These are phyloP conservation scores for Neosalanx taihuensis DNA, from an alignment of 2,797 vertebrate species.

Conservation along the genomic window DNA sequence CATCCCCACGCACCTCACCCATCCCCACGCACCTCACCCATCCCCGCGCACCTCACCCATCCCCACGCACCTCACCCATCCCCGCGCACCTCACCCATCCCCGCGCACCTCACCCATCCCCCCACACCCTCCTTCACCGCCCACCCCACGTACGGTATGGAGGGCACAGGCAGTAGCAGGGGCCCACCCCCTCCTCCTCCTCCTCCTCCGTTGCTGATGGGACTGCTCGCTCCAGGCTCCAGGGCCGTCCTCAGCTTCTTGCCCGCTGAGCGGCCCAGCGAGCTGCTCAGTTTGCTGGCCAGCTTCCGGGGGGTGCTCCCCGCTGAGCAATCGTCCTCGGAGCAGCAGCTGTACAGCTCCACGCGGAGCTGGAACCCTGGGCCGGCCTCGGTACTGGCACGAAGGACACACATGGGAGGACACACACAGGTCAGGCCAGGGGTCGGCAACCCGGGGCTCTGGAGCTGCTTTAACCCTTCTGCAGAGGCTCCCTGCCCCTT, in stretches of 20 bases:
- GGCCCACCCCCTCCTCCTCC: conserved; percentile 50
- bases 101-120: too few species aligned
- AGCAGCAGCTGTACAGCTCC: conserved; percentile 88
- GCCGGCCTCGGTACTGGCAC: conserved; percentile 76
- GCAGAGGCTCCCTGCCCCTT: too few species aligned
- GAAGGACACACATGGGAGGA: background rate
- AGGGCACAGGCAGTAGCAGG: conserved; percentile 82
- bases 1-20: too few species aligned
- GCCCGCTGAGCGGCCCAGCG: conserved; percentile 85
- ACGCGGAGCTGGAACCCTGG: conserved; percentile 86
- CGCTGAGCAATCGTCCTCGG: conserved; percentile 82
- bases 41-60: too few species aligned
- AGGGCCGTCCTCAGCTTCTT: conserved; percentile 81
- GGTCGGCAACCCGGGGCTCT: too few species aligned
- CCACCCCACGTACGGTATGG: conserved; percentile 77
- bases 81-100: too few species aligned
- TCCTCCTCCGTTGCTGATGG: conserved; percentile 74
- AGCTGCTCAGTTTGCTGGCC: conserved; percentile 91
- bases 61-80: too few species aligned
- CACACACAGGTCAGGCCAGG: too few species aligned
- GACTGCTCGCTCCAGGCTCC: conserved; percentile 77
- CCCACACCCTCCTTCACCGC: too few species aligned
- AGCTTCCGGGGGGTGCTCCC: conserved; percentile 85
- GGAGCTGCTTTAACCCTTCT: too few species aligned
- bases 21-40: too few species aligned